These are phyloP conservation scores for Leptinotarsa texana DNA, from an alignment of 1,140 invertebrate species.

Conservation along the genomic window DNA sequence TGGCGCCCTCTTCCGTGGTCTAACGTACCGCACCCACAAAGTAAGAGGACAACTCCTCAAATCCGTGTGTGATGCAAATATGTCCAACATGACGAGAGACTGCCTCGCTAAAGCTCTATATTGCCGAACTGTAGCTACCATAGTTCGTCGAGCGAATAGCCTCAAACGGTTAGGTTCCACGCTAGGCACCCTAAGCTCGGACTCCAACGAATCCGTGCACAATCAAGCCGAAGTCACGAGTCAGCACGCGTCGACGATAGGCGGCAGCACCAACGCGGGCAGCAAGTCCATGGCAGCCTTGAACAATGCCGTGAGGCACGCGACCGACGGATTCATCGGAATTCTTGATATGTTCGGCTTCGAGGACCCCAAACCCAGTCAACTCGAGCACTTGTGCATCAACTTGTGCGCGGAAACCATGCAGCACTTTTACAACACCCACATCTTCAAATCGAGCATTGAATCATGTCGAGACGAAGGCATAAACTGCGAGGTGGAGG, in stretches of 20 bases:
- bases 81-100: conserved; percentile 85
- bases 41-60: conserved; percentile 81
- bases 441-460: conserved; percentile 93
- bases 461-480: conserved; percentile 93
- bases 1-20: conserved; percentile 75
- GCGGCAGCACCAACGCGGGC: conserved; percentile 69
- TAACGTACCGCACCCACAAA: conserved; percentile 83
- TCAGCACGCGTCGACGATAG: conserved; percentile 83
- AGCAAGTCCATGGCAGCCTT: conserved; percentile 89
- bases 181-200: conserved; percentile 84
- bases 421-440: conserved; percentile 97
- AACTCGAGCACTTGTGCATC: conserved; percentile 91
- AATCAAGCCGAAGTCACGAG: conserved; percentile 79
- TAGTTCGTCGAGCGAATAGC: conserved; percentile 89
- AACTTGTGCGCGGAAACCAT: conserved; percentile 95
- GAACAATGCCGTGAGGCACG: conserved; percentile 89
- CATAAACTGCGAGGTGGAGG: conserved; percentile 86
- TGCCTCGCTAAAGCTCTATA: conserved; percentile 91
- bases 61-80: conserved; percentile 80
- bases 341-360: conserved; percentile 96
- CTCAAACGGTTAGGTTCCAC: conserved; percentile 86
- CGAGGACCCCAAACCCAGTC: conserved; percentile 87
- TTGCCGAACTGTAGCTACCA: conserved; percentile 92
- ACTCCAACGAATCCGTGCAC: conserved; percentile 89
- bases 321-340: conserved; percentile 93